Percentiles rank a stretch among this genome's conserved stretches.
Conservation (phyloP, 2,113 vertebrate genomes). For the Phodopus roborovskii region DNA sequence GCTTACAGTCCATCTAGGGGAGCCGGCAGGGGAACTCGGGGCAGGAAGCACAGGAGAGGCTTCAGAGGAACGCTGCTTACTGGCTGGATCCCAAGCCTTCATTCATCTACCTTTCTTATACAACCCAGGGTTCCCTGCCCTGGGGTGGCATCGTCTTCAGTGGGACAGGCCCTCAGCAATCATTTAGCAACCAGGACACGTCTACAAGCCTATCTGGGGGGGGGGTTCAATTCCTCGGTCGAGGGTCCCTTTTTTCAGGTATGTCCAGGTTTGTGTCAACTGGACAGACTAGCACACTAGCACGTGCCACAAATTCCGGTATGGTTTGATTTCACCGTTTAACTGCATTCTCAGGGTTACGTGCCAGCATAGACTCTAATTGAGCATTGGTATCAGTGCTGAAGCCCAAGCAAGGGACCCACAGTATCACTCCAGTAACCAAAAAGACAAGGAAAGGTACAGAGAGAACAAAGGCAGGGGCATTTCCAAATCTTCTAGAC, state of each 20-base stretch:
- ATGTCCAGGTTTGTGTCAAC: neutral
- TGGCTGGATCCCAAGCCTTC: neutral
- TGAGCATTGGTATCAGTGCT: neutral
- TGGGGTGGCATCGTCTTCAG: neutral
- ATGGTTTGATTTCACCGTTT: neutral
- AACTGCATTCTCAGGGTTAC: conserved; percentile 18
- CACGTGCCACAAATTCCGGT: neutral
- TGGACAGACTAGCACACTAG: neutral
- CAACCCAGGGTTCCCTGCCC: neutral
- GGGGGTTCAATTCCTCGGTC: neutral
- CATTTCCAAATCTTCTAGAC: conserved; percentile 1
- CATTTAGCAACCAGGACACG: neutral
- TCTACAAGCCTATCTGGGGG: neutral
- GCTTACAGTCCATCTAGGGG: neutral
- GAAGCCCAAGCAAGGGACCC: neutral
- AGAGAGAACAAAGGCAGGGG: neutral
- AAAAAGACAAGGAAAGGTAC: neutral
- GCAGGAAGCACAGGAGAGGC: neutral
- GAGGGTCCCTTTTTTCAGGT: neutral
- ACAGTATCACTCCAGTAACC: neutral
- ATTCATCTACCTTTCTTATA: neutral
- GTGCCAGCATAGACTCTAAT: conserved; percentile 85
- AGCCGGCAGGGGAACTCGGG: neutral
- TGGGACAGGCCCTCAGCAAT: neutral
- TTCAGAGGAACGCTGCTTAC: neutral